Evolutionary conservation across 2,888 invertebrate species (phyloP).

Genomic region (Isotomurus palustris): DNA sequence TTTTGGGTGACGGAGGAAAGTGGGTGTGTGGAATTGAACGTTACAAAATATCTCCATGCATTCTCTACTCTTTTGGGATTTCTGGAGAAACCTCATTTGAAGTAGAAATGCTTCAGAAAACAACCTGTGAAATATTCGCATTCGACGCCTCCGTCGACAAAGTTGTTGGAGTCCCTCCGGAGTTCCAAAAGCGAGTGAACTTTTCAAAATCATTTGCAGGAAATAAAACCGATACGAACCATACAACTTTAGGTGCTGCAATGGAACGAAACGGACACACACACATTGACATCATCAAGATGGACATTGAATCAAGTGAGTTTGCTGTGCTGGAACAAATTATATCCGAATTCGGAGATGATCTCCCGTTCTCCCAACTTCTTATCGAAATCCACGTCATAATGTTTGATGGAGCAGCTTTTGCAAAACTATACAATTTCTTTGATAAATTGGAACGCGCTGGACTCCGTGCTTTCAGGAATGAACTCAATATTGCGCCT

Average conservation of each 20-base stretch:
- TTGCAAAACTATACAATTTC: constrained; percentile 19
- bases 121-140: constrained; percentile 20
- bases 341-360: constrained; percentile 14
- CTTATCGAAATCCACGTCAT: constrained; percentile 12
- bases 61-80: constrained; percentile 30
- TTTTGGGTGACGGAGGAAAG: constrained; percentile 25
- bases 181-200: constrained; percentile 10
- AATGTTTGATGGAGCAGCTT: constrained; percentile 5
- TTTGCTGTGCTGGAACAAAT: constrained; percentile 16
- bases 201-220: constrained; percentile 7
- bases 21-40: constrained; percentile 23
- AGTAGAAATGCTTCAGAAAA: constrained; percentile 19
- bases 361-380: constrained; percentile 21
- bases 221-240: no score
- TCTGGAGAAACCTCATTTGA: constrained; percentile 22
- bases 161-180: constrained; percentile 12
- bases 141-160: constrained; percentile 18
- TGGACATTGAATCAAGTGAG: constrained; percentile 29
- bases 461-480: constrained; percentile 18
- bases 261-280: constrained; percentile 21
- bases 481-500: constrained; percentile 19
- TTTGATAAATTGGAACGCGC: constrained; percentile 20
- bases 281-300: constrained; percentile 25
- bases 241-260: not conserved
- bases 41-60: constrained; percentile 9